These are phyloP conservation scores for Drosophila nigromelanica DNA, from an alignment of 1,140 invertebrate genomes.

Conservation along the genomic window DNA sequence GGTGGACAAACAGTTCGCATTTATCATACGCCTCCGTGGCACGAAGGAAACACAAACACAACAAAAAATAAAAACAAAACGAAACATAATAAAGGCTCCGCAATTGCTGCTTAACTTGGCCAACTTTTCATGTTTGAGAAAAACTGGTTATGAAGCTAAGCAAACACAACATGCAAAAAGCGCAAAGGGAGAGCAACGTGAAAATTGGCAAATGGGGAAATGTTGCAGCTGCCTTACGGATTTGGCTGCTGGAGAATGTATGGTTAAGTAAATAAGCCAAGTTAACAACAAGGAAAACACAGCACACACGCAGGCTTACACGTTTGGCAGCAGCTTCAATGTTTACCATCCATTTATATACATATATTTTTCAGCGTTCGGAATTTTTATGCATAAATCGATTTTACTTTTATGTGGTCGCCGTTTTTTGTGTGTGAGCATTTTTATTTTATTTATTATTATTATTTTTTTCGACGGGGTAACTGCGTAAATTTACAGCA, in stretches of 20 bases:
- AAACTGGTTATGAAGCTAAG: constrained; percentile 80
- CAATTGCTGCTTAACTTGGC: constrained; percentile 74
- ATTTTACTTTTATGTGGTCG: constrained; percentile 63
- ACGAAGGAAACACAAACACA: constrained; percentile 13
- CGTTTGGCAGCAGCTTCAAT: constrained; percentile 46
- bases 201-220: neutral
- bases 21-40: constrained; percentile 69
- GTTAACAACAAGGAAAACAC: constrained; percentile 37
- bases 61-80: constrained; percentile 17
- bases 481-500: constrained; percentile 68
- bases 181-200: constrained; percentile 10
- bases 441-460: neutral
- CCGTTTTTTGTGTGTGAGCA: constrained; percentile 22
- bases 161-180: constrained; percentile 43
- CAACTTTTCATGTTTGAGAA: constrained; percentile 74
- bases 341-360: constrained; percentile 65
- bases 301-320: neutral
- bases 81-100: constrained; percentile 53
- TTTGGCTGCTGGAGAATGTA: constrained; percentile 33
- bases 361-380: constrained; percentile 51
- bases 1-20: constrained; percentile 52
- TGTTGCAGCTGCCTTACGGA: constrained; percentile 34
- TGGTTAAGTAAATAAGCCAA: constrained; percentile 47
- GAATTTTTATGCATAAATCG: constrained; percentile 76
- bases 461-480: neutral